Evolutionary conservation across 2,797 vertebrate genomes (phyloP).

Genomic region (Ciconia nigra): DNA sequence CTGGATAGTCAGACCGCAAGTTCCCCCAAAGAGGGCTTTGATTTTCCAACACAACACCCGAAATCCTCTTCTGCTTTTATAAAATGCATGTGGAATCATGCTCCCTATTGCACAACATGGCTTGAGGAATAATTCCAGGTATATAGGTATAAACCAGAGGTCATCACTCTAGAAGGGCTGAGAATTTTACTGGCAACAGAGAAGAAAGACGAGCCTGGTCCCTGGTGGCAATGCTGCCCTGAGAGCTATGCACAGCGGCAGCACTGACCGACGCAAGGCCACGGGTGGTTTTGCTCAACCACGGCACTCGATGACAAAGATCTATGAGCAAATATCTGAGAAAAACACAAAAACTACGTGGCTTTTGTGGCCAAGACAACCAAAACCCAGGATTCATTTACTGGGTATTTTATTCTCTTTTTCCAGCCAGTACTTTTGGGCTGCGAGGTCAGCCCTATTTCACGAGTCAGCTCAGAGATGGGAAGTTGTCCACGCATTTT

Average conservation of each 20-base stretch:
- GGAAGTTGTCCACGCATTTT: rapidly evolving
- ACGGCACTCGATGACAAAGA: background rate
- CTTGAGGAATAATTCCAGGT: background rate
- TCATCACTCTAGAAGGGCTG: background rate
- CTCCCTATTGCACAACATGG: background rate
- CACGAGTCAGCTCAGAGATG: rapidly evolving
- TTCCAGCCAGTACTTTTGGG: background rate
- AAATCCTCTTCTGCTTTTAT: background rate
- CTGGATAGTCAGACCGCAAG: conserved; percentile 43
- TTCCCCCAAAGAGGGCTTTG: conserved; percentile 7
- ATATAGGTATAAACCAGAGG: background rate
- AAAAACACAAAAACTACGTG: background rate
- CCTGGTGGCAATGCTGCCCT: background rate
- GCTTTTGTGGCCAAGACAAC: background rate
- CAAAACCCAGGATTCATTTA: background rate
- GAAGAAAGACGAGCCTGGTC: background rate
- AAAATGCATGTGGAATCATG: background rate
- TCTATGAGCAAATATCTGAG: background rate
- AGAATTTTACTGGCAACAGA: background rate
- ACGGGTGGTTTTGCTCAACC: background rate
- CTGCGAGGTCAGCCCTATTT: background rate
- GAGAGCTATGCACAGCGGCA: background rate
- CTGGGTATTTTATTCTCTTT: background rate
- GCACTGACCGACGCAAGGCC: background rate
- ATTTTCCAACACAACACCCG: background rate